Base-by-base conservation (phyloP, 2,797 vertebrate species). In the Trachurus trachurus region DNA sequence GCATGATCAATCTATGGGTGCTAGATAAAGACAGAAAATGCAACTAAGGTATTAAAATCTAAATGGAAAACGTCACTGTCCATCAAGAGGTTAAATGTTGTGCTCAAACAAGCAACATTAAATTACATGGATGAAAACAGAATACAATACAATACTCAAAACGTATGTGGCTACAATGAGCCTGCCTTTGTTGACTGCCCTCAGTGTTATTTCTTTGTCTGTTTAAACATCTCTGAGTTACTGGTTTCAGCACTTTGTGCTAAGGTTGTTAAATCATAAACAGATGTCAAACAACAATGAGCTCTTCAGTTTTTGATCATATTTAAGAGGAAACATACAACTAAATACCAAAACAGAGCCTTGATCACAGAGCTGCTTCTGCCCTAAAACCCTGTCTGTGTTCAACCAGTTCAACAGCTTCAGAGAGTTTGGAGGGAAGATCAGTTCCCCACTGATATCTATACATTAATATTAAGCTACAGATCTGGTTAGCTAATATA, bases 201-300 rank as follows among this genome's bases (percentile, higher is more conserved):
- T 4, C 12, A 17, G 21, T 53, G 8, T 66, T 44, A 45, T 75
- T 58, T 56, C 49, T 63, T 31, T 40, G 56, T 72, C 26, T 34
- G 22, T 58, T 70, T 49, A 54, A 68, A 39, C 29, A 67, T 50
- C 44, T 52, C 9, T 60, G 66, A 4, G 39, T 63, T 47, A 11
- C 34, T 44, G 53, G 0, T 50, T 34, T 78, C 69, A 54, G 22
- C 64, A 65, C 60, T 39, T 66, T 50, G 29, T 31, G 44, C 52
- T 49, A 9, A 68, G 31, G 57, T 44, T 61, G 15, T 42, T 49
- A 40, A 82, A 88, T 81, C 58, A 71, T 52, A 47, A 59, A 74
- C 82, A 81, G 57, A 81, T 82, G 71, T 47, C 22, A 71, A 39
- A 79, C 57, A 79, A 79, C n/a, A 84, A 63, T 10, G 54, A 53